These are phyloP conservation scores for Palythoa grandis DNA, from an alignment of 92 coral and sea anemone species.

Conservation along the genomic window DNA sequence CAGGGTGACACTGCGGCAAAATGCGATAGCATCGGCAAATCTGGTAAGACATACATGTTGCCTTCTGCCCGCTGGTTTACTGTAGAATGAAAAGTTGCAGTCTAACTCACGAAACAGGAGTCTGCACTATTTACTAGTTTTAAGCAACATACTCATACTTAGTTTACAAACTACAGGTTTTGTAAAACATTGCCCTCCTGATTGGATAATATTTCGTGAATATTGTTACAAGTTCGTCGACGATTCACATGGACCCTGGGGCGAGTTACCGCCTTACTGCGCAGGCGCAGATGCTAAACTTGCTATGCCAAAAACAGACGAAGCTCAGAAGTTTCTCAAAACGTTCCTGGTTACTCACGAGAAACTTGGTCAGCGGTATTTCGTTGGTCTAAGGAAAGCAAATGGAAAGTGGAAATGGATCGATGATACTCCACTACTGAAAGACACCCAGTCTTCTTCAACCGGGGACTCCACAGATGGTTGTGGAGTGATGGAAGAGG, in stretches of 20 bases:
- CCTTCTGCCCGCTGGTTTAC: neutral
- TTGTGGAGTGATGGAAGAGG: slow-evolving; percentile 66
- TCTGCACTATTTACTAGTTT: neutral
- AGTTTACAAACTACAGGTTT: slow-evolving; percentile 37
- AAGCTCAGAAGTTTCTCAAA: slow-evolving; percentile 72
- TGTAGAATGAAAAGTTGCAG: neutral
- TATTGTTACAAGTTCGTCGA: slow-evolving; percentile 80
- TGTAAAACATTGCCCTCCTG: slow-evolving; percentile 68
- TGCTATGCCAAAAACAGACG: slow-evolving; percentile 92
- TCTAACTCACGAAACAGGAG: neutral
- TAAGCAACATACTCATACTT: neutral
- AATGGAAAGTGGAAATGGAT: slow-evolving; percentile 78
- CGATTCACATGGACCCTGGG: slow-evolving; percentile 60
- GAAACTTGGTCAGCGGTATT: slow-evolving; percentile 51
- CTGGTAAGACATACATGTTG: neutral
- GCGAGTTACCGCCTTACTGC: slow-evolving; percentile 68
- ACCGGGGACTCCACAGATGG: slow-evolving; percentile 25
- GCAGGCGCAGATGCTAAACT: slow-evolving; percentile 65
- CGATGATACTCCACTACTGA: slow-evolving; percentile 70
- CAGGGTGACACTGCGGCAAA: slow-evolving; percentile 24
- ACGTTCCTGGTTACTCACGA: slow-evolving; percentile 53
- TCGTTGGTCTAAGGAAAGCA: slow-evolving; percentile 70
- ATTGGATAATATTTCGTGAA: slow-evolving; percentile 73
- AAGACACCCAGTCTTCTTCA: slow-evolving; percentile 31
- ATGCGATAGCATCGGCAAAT: slow-evolving; percentile 30